phyloP scores from a whole-genome alignment of 2,113 vertebrate species.

The Cyphomyrus discorhynchus region DNA sequence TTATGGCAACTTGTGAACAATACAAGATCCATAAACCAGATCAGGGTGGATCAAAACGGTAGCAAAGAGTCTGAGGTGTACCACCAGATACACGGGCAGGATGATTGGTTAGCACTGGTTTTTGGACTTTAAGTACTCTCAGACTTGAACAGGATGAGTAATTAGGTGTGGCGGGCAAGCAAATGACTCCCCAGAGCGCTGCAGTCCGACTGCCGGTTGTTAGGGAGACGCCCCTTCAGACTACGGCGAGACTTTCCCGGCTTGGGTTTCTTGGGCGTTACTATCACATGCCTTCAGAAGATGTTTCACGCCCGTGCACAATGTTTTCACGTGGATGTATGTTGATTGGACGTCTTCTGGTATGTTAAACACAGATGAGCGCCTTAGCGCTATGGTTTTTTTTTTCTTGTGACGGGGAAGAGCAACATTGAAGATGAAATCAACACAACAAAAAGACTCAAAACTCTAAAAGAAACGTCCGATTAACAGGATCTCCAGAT shows the following conservation, averaged over 20 bases:
- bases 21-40: not conserved
- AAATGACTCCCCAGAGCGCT: not conserved
- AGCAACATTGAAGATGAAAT: not conserved
- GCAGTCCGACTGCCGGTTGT: not conserved
- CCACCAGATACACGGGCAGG: not conserved
- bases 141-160: not conserved
- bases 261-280: not conserved
- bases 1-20: not conserved
- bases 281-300: not conserved
- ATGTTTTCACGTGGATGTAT: not conserved
- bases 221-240: not conserved
- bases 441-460: not conserved
- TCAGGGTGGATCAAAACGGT: not conserved
- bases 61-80: not conserved
- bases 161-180: conserved; percentile 4
- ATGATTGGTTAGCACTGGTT: not conserved
- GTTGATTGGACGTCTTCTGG: not conserved
- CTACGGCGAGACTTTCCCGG: not conserved
- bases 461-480: not conserved
- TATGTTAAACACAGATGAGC: not conserved
- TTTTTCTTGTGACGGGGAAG: not conserved
- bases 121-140: not conserved
- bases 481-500: not conserved
- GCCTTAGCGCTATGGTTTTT: not conserved
- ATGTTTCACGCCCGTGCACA: not conserved